These are phyloP conservation scores for Metellina segmentata DNA, from an alignment of 2,888 invertebrate species.

Conservation along the genomic window DNA sequence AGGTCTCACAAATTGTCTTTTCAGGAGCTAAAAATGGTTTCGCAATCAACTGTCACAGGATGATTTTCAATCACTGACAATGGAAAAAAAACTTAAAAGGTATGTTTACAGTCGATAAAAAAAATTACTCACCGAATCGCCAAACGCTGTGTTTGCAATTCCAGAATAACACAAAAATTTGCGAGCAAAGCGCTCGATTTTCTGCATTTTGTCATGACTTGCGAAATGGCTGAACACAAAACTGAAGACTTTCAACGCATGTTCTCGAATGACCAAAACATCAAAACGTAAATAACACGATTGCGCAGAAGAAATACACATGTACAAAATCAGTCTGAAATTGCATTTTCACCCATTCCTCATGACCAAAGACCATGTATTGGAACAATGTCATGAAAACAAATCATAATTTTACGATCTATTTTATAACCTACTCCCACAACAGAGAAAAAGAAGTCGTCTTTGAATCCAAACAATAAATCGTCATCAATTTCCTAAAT, in stretches of 20 bases:
- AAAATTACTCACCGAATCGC: constrained; percentile 10
- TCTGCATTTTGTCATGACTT: background rate
- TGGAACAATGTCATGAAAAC: background rate
- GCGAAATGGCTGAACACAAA: background rate
- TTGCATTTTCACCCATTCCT: background rate
- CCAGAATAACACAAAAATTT: background rate
- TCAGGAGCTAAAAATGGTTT: too few species aligned
- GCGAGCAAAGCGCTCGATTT: background rate
- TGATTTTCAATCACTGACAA: too few species aligned
- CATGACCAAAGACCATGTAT: background rate
- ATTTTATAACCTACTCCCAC: constrained; percentile 21
- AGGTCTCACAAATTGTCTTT: too few species aligned
- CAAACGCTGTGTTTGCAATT: background rate
- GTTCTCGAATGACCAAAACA: too few species aligned
- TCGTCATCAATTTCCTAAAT: constrained; percentile 14
- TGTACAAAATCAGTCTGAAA: background rate
- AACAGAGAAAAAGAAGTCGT: constrained; percentile 1
- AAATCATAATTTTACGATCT: constrained; percentile 1
- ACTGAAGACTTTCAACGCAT: too few species aligned
- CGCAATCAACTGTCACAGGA: too few species aligned
- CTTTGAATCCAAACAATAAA: background rate
- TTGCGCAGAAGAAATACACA: constrained; percentile 2
- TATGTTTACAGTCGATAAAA: too few species aligned
- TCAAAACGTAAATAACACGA: background rate
- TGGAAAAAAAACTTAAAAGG: too few species aligned